These are phyloP conservation scores for Metridium senile DNA, from an alignment of 92 coral and sea anemone species.

Conservation along the genomic window DNA sequence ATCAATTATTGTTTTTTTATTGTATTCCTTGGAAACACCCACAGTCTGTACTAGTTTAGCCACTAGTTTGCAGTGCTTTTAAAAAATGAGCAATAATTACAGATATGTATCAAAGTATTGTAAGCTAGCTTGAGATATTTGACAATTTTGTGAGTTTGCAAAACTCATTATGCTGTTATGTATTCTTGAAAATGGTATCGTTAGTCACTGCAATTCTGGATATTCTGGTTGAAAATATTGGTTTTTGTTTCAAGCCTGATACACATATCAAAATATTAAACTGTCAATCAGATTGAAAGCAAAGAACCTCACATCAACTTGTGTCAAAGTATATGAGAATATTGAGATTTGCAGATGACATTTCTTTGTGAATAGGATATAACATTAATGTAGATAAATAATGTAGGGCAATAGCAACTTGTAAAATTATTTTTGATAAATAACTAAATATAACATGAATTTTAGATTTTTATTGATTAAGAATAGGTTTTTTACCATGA, in stretches of 20 bases:
- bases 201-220: too few relatives aligned
- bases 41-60: too few relatives aligned
- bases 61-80: not conserved
- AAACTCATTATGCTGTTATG: too few relatives aligned
- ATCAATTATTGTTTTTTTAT: too few relatives aligned
- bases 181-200: too few relatives aligned
- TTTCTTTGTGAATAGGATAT: not conserved
- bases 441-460: not conserved
- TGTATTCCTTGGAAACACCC: too few relatives aligned
- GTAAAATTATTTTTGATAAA: slow-evolving; percentile 32
- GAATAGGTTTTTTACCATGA: not conserved
- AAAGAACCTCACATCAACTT: too few relatives aligned
- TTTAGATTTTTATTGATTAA: slow-evolving; percentile 13
- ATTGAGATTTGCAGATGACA: not conserved
- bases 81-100: not conserved
- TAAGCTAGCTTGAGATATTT: not conserved
- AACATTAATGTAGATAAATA: too few relatives aligned
- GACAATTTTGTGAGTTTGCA: slow-evolving; percentile 12
- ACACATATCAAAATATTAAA: too few relatives aligned
- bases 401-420: not conserved
- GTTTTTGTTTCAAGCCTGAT: too few relatives aligned
- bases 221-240: too few relatives aligned
- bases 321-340: not conserved
- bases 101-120: not conserved
- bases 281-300: too few relatives aligned